Conservation (phyloP, 2,888 invertebrate species). For the Drosophila testacea region DNA sequence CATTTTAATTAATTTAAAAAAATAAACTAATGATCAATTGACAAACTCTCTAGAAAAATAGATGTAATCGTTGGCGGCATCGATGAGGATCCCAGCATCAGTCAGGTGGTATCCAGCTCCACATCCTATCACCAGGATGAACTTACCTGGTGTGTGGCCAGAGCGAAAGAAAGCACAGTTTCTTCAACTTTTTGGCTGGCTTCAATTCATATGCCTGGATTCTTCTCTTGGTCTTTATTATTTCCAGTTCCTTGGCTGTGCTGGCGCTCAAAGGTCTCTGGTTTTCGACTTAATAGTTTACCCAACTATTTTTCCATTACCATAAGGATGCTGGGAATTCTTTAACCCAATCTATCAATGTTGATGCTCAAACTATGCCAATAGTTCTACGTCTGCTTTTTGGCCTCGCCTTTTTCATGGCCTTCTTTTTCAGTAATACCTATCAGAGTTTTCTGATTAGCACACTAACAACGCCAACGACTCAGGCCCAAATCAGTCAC, state of each 20-base stretch:
- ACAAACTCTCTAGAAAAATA: conserved; percentile 62
- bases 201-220: conserved; percentile 64
- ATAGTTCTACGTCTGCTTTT: conserved; percentile 60
- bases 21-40: too few relatives aligned
- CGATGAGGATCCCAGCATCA: conserved; percentile 83
- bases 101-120: conserved; percentile 79
- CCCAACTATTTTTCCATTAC: conserved; percentile 54
- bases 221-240: conserved; percentile 61
- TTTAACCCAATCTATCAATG: conserved; percentile 69
- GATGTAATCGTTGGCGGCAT: conserved; percentile 84
- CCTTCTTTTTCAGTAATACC: conserved; percentile 78
- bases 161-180: conserved; percentile 75
- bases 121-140: conserved; percentile 84
- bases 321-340: conserved; percentile 65
- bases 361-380: conserved; percentile 43
- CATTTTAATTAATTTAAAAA: too few relatives aligned
- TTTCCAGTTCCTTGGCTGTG: conserved; percentile 59
- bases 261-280: conserved; percentile 52
- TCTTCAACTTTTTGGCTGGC: conserved; percentile 80
- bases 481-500: conserved; percentile 82
- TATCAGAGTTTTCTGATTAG: conserved; percentile 84
- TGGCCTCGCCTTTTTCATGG: conserved; percentile 67
- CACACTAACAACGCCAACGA: conserved; percentile 82
- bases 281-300: conserved; percentile 29
- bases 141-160: conserved; percentile 84